Evolutionary conservation across 1,140 invertebrate genomes (phyloP).

Genomic region (Camponotus pennsylvanicus): DNA sequence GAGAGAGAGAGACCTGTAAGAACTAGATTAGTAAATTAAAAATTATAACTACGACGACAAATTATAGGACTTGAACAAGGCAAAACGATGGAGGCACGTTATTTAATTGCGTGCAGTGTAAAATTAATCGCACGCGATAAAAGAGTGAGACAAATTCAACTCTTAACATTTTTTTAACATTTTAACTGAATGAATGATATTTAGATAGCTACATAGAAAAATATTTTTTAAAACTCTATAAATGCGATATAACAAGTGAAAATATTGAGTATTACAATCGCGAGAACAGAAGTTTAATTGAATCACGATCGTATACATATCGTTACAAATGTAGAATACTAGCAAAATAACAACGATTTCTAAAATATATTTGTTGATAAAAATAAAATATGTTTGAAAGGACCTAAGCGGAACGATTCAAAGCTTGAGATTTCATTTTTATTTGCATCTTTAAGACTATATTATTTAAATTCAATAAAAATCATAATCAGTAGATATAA

Average conservation of each 20-base stretch:
- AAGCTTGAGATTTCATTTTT: not conserved
- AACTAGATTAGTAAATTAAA: conserved; percentile 7
- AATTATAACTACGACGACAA: not conserved
- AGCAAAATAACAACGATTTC: not conserved
- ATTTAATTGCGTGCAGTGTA: not conserved
- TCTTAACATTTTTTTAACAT: not conserved
- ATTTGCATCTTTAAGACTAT: not conserved
- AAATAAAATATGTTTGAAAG: not conserved
- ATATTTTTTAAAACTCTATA: conserved; percentile 53
- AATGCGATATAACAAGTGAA: not conserved
- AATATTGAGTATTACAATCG: conserved; percentile 8
- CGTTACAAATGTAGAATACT: not conserved
- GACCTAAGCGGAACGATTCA: not conserved
- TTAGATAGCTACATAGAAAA: not conserved
- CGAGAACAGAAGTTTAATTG: not conserved
- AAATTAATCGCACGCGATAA: not conserved
- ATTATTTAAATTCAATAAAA: not conserved
- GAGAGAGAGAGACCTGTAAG: conserved; percentile 42
- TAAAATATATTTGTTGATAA: not conserved
- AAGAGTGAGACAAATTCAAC: conserved; percentile 6
- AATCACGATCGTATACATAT: not conserved
- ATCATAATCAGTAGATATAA: not conserved
- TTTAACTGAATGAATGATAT: not conserved
- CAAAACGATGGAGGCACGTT: not conserved
- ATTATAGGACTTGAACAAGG: not conserved